A percentile compares a stretch with the other conserved stretches of the same genome.
Evolutionary conservation across 2,888 invertebrate genomes (phyloP).

Genomic region (Cephus sareptanus): DNA sequence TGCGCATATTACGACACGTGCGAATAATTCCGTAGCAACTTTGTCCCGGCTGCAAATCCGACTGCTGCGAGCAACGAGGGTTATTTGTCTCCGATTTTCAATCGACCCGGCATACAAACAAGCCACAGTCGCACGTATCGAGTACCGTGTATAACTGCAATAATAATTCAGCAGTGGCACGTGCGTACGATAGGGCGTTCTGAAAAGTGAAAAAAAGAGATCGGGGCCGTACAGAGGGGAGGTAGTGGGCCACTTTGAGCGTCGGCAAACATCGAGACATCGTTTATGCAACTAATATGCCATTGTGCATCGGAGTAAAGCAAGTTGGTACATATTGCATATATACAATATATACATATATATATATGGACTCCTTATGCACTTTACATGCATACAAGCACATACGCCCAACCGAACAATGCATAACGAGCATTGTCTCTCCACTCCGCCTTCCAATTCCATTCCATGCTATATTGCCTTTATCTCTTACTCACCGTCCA

Average conservation of each 20-base stretch:
- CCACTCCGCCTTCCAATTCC: constrained; percentile 55
- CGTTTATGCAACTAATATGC: constrained; percentile 33
- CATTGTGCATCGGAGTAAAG: constrained; percentile 13
- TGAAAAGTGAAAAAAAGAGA: not conserved
- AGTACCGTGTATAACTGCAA: not conserved
- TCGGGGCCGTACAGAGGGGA: too few species aligned
- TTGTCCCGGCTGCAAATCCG: not conserved
- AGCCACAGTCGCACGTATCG: not conserved
- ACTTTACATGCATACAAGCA: not conserved
- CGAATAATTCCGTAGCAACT: not conserved
- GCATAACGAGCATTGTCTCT: constrained; percentile 61
- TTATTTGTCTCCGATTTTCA: not conserved
- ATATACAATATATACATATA: not conserved
- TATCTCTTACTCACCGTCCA: constrained; percentile 46
- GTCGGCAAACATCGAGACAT: not conserved
- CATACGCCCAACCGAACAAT: constrained; percentile 46
- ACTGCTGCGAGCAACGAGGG: not conserved
- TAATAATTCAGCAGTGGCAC: not conserved
- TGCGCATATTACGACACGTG: not conserved
- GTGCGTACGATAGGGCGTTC: not conserved
- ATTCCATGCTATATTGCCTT: constrained; percentile 46
- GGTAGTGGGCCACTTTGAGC: not conserved
- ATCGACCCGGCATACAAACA: not conserved
- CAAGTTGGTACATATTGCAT: not conserved
- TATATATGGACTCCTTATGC: not conserved